Conservation (phyloP, 2,797 vertebrate genomes). For the Lutjanus campechanus region DNA sequence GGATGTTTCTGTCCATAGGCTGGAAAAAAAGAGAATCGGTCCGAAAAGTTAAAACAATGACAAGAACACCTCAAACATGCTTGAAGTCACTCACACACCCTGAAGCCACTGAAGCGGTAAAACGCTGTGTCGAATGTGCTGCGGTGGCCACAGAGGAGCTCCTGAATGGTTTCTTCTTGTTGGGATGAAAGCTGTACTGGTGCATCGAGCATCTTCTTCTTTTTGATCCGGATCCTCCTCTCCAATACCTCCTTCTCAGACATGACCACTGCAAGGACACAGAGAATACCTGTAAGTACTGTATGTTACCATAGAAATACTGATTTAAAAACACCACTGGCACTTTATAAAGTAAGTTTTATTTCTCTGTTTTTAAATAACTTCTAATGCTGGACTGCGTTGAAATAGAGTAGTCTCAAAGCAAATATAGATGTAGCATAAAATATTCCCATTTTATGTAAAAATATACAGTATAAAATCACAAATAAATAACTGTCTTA, state of each 20-base stretch:
- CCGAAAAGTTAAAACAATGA: neutral
- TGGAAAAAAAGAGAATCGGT: slow-evolving; percentile 26
- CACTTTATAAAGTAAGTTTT: neutral
- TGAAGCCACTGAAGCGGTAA: slow-evolving; percentile 84
- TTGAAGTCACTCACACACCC: slow-evolving; percentile 58
- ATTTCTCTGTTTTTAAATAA: neutral
- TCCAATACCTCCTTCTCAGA: slow-evolving; percentile 85
- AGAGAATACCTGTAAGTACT: neutral
- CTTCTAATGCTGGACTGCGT: neutral
- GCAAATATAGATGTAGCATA: neutral
- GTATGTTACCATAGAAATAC: neutral
- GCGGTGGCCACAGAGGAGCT: slow-evolving; percentile 82
- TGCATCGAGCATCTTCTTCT: slow-evolving; percentile 66
- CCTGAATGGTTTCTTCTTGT: slow-evolving; percentile 79
- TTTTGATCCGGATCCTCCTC: slow-evolving; percentile 83
- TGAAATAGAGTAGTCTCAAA: neutral
- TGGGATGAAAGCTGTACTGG: slow-evolving; percentile 73
- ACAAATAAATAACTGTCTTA: neutral
- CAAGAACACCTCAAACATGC: slow-evolving; percentile 5
- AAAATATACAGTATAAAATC: neutral
- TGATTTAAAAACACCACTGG: neutral
- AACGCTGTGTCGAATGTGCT: slow-evolving; percentile 86
- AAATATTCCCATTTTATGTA: neutral
- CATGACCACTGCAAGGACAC: slow-evolving; percentile 87
- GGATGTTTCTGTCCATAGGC: slow-evolving; percentile 79